Percentiles rank a stretch among this genome's conserved stretches.
phyloP scores from a whole-genome alignment of 2,113 vertebrate genomes.

The Rhabdornis inornatus region DNA sequence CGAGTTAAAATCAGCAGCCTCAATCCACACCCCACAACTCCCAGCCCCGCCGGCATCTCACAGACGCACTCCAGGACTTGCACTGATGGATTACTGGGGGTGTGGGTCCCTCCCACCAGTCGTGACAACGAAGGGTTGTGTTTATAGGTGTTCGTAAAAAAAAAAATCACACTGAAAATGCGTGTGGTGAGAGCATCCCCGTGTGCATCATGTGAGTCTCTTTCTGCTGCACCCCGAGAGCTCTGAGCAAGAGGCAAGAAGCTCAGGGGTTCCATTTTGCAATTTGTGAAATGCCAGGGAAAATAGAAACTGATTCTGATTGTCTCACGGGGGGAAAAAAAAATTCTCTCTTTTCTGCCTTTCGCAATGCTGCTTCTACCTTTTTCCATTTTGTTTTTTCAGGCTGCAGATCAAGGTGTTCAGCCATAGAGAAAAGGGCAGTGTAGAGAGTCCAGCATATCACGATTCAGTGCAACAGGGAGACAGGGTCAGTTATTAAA shows the following conservation, averaged over 20 bases:
- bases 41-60: rapidly evolving
- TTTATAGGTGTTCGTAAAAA: background rate
- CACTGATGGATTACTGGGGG: background rate
- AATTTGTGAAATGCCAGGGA: background rate
- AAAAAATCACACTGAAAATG: background rate
- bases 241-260: background rate
- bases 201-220: background rate
- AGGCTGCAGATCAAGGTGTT: background rate
- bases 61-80: rapidly evolving
- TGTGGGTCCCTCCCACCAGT: background rate
- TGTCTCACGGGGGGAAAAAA: background rate
- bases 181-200: background rate
- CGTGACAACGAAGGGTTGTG: background rate
- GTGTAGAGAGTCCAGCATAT: background rate
- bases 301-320: background rate
- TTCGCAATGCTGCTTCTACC: background rate
- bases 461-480: background rate
- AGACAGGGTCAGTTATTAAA: background rate
- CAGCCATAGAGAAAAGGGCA: background rate
- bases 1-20: background rate
- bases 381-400: background rate
- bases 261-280: background rate
- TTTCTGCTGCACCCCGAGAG: background rate
- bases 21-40: background rate
- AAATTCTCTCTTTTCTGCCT: background rate